phyloP scores from a whole-genome alignment of 2,888 invertebrate species.

The Morinoia aosen region DNA sequence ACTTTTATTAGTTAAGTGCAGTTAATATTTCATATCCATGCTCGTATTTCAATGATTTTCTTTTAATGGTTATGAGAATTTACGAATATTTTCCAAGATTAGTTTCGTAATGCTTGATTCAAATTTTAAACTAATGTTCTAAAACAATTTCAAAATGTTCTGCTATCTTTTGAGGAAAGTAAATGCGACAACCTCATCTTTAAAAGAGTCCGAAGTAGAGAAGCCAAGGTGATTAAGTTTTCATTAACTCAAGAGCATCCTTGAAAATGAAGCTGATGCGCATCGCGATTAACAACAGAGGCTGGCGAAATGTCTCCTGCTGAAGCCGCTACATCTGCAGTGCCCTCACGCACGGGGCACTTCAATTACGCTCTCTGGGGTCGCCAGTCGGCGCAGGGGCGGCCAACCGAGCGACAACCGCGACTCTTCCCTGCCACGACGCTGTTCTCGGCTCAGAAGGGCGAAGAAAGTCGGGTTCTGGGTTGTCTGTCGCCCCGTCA shows the following conservation, averaged over 20 bases:
- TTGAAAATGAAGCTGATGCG: neutral
- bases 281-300: neutral
- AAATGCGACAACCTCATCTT: neutral
- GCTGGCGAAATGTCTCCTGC: neutral
- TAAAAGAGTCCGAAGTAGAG: neutral
- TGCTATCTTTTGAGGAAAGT: neutral
- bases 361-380: neutral
- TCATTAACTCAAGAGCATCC: neutral
- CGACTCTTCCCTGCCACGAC: neutral
- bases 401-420: neutral
- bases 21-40: neutral
- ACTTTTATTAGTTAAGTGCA: neutral
- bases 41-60: neutral
- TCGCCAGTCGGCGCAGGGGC: neutral
- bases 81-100: too few species aligned
- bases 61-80: too few species aligned
- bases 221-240: neutral
- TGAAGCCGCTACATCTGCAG: neutral
- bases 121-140: neutral
- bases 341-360: neutral
- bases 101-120: neutral
- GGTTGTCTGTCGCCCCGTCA: slow-evolving; percentile 30
- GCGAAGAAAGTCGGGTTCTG: neutral
- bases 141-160: neutral
- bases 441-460: neutral